phyloP scores from a whole-genome alignment of 2,888 invertebrate species.

The Eilema sororculum region DNA sequence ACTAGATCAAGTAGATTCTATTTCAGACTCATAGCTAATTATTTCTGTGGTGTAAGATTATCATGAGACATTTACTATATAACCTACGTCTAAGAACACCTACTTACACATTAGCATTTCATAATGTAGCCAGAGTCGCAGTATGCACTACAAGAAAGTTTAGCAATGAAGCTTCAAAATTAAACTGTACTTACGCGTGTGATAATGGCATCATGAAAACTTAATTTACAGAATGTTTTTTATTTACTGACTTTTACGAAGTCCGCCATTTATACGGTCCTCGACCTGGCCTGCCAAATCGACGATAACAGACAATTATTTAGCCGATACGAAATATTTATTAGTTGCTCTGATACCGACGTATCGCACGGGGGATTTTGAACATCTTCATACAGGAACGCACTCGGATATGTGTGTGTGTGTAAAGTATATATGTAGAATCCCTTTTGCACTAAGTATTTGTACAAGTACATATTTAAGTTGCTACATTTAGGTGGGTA shows the following conservation, averaged over 20 bases:
- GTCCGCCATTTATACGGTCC: slow-evolving; percentile 76
- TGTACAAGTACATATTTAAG: too few relatives aligned
- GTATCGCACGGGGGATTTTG: slow-evolving; percentile 71
- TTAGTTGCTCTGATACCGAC: slow-evolving; percentile 68
- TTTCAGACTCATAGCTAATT: slow-evolving; percentile 44
- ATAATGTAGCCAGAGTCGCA: not conserved
- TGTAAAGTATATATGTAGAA: not conserved
- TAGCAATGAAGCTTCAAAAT: not conserved
- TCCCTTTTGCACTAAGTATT: too few relatives aligned
- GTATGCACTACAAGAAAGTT: not conserved
- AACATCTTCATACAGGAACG: slow-evolving; percentile 70
- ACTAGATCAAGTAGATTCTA: slow-evolving; percentile 55
- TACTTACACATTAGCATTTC: not conserved
- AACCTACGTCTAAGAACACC: slow-evolving; percentile 38
- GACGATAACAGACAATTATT: slow-evolving; percentile 83
- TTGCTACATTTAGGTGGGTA: too few relatives aligned
- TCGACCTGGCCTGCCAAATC: slow-evolving; percentile 74
- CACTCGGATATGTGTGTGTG: slow-evolving; percentile 23
- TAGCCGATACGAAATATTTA: slow-evolving; percentile 79
- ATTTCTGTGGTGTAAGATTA: slow-evolving; percentile 50
- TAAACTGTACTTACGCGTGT: not conserved
- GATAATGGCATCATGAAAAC: slow-evolving; percentile 1
- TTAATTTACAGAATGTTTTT: slow-evolving; percentile 27
- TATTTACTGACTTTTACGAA: slow-evolving; percentile 63
- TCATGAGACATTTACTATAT: slow-evolving; percentile 35